Evolutionary conservation across 2,888 invertebrate species (phyloP).

Genomic region (Pristionchus mayeri): DNA sequence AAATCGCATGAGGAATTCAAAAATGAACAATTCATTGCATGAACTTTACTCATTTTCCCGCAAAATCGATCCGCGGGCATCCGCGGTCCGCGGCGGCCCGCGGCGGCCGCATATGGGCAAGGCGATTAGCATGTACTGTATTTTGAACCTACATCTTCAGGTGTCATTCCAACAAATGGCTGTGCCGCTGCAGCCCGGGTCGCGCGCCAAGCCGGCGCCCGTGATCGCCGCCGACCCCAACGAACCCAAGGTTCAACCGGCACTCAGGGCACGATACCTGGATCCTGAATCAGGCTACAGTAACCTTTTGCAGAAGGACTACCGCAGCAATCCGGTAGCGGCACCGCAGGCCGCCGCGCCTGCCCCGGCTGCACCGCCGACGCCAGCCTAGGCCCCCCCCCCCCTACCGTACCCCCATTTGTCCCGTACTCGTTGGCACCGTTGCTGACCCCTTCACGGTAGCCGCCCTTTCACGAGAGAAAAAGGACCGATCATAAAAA

Average conservation of each 20-base stretch:
- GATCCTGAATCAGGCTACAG: background rate
- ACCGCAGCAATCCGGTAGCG: background rate
- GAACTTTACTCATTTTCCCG: too few relatives aligned
- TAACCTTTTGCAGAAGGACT: background rate
- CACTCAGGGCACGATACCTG: background rate
- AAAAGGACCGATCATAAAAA: conserved; percentile 37
- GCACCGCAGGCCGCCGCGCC: background rate
- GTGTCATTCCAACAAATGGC: conserved; percentile 58
- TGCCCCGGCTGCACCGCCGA: background rate
- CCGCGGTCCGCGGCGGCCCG: too few relatives aligned
- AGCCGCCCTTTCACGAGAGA: conserved; percentile 22
- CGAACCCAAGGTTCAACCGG: conserved; percentile 37
- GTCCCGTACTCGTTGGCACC: conserved; percentile 1
- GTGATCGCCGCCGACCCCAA: conserved; percentile 54
- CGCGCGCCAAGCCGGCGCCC: conserved; percentile 54
- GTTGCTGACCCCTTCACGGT: background rate
- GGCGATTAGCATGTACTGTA: too few relatives aligned
- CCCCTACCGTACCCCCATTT: background rate
- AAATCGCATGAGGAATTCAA: too few relatives aligned
- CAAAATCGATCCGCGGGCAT: too few relatives aligned
- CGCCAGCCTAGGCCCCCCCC: background rate
- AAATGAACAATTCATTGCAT: too few relatives aligned
- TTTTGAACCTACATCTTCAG: conserved; percentile 12
- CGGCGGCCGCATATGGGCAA: too few relatives aligned
- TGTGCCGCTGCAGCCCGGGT: conserved; percentile 50